Conservation (phyloP, 2,113 vertebrate genomes). For the Illadopsis cleaveri region DNA sequence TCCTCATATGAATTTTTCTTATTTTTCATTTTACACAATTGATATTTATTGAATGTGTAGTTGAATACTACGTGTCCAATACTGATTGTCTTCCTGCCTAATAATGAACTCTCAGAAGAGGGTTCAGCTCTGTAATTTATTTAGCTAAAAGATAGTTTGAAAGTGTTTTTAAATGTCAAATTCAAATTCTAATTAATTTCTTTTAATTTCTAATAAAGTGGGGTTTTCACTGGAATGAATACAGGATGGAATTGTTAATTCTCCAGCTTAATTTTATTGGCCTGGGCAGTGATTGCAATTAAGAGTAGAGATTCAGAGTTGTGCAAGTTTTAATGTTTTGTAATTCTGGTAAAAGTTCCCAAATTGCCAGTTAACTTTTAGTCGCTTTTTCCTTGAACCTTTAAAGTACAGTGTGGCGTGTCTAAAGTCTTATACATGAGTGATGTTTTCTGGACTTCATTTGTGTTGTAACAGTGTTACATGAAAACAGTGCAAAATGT, state of each 20-base stretch:
- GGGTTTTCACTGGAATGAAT: not conserved
- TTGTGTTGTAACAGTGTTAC: not conserved
- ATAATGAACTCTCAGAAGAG: not conserved
- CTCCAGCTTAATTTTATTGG: not conserved
- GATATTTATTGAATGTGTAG: not conserved
- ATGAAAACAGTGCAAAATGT: not conserved
- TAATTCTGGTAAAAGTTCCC: not conserved
- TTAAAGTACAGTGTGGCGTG: not conserved
- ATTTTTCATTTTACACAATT: not conserved
- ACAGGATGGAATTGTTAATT: not conserved
- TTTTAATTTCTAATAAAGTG: not conserved
- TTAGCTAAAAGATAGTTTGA: not conserved
- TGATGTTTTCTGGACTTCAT: not conserved
- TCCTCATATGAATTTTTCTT: not conserved
- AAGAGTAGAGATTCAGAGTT: not conserved
- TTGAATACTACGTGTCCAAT: not conserved
- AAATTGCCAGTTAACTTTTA: not conserved
- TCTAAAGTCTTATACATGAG: not conserved
- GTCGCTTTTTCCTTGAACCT: not conserved
- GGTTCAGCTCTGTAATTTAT: not conserved
- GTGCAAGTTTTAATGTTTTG: not conserved
- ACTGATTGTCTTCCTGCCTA: not conserved
- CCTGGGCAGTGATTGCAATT: not conserved
- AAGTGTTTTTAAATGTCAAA: not conserved
- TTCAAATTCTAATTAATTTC: not conserved